phyloP scores from a whole-genome alignment of 1,140 invertebrate species.

The Drosophila sp. region DNA sequence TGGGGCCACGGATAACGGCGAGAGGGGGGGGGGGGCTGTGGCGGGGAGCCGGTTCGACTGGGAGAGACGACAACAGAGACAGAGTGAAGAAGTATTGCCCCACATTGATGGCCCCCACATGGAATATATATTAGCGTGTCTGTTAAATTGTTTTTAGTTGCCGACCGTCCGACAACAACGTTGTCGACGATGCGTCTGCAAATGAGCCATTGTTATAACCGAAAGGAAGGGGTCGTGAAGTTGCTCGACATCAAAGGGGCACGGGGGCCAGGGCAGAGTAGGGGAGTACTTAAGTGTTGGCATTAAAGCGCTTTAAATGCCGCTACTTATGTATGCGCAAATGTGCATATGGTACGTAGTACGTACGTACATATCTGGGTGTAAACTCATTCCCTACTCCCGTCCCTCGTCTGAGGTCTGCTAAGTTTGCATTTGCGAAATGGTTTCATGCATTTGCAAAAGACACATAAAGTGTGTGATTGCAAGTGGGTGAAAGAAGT shows the following conservation, averaged over 20 bases:
- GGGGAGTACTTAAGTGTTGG: conserved; percentile 41
- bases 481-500: conserved; percentile 4
- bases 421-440: conserved; percentile 58
- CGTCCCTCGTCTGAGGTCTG: conserved; percentile 16
- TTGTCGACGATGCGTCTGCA: conserved; percentile 59
- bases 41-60: no score
- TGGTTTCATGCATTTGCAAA: conserved; percentile 42
- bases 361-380: conserved; percentile 29
- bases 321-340: conserved; percentile 28
- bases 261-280: neutral
- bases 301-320: conserved; percentile 68
- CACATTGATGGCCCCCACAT: conserved; percentile 25
- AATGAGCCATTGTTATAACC: conserved; percentile 70
- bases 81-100: conserved; percentile 12
- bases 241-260: neutral
- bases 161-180: conserved; percentile 12
- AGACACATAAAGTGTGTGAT: conserved; percentile 12
- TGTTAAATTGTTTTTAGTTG: conserved; percentile 76
- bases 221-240: neutral
- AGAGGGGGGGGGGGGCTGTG: neutral
- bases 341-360: conserved; percentile 8
- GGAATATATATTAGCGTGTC: conserved; percentile 71
- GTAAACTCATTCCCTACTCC: conserved; percentile 12
- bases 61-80: conserved; percentile 2
- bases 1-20: neutral